Evolutionary conservation across 2,113 vertebrate species (phyloP), one percentile per base, ranked within the genome.

Genomic region (Proteles cristata): DNA sequence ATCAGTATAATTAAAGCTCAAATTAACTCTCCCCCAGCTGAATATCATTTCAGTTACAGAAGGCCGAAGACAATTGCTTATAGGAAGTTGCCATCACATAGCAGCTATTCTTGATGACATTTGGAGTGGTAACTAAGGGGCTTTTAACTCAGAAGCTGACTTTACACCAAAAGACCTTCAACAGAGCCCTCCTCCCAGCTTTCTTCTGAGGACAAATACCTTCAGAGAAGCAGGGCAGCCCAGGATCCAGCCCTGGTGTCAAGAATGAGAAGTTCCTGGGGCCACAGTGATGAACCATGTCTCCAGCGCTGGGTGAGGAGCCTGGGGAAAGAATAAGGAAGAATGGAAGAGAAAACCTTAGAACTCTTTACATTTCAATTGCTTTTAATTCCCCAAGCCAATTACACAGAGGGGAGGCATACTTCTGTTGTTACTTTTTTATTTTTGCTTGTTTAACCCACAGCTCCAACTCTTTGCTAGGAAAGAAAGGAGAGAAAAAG

Each of bases 281-380:
- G 1, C 4, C 43, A 14, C 0, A 8, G 61, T 33, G 14, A 68
- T 26, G 9, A 16, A 11, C 4, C 0, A 0, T 9, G 31, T 9
- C 28, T 14, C 33, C 0, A 5, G 9, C 1, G 0, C 21, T 73
- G 25, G 39, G 19, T 39, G 33, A 58, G 26, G 9, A 88, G 48
- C 21, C 21, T 35, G 63, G 28, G 2, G 0, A 45, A 6, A 48
- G 65, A 2, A 14, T 31, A 25, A 33, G 31, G n/a, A 65, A 84
- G 15, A n/a, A 48, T 12, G 6, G 17, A 21, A 76, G 58, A 77
- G 11, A 65, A 50, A 58, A 12, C 21, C 11, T 4, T 11, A 71
- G 39, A 16, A 28, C 21, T n/a, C 69, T 63, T 17, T 12, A 12
- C 11, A 12, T 17, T 48, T 43, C 19, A 17, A 11, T 7, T 71